Evolutionary conservation across 30 jellyfish, hydroid and myxozoan genomes (phyloP).

Genomic region (Aurelia sp.): DNA sequence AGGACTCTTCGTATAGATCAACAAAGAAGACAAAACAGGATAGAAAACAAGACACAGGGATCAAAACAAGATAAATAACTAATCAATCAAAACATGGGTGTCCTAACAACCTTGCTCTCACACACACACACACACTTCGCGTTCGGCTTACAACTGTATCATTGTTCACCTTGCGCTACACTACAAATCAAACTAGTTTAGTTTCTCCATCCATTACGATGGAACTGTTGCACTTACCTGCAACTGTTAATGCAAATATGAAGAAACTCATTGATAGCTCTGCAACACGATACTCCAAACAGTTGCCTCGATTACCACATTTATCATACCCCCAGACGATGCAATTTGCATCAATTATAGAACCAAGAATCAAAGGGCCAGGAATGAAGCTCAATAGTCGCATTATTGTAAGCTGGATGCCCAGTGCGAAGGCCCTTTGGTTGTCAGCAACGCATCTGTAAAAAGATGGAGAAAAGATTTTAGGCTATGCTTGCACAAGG

Average conservation of each 20-base stretch:
- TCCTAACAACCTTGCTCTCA: too few species aligned
- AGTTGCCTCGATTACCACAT: slow-evolving; percentile 86
- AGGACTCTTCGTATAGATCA: too few species aligned
- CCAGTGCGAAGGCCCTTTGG: slow-evolving; percentile 91
- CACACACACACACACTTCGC: too few species aligned
- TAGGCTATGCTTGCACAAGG: too few species aligned
- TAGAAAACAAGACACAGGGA: too few species aligned
- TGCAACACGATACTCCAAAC: slow-evolving; percentile 80
- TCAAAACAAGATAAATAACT: too few species aligned
- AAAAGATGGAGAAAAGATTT: neutral
- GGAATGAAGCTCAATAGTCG: slow-evolving; percentile 88
- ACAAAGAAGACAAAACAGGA: too few species aligned
- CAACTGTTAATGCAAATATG: slow-evolving; percentile 59
- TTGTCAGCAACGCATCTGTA: slow-evolving; percentile 93
- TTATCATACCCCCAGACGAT: slow-evolving; percentile 74
- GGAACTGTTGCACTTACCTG: slow-evolving; percentile 51
- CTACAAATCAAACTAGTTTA: too few species aligned
- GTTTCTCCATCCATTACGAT: too few species aligned
- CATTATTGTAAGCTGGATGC: slow-evolving; percentile 76
- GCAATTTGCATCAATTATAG: slow-evolving; percentile 82
- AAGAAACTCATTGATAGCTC: slow-evolving; percentile 63
- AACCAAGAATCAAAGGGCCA: slow-evolving; percentile 88
- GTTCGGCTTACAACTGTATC: too few species aligned
- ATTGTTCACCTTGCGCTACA: too few species aligned
- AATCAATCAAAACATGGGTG: too few species aligned